Conservation (phyloP, 1,140 invertebrate genomes). For the Mylabris phalerata region DNA sequence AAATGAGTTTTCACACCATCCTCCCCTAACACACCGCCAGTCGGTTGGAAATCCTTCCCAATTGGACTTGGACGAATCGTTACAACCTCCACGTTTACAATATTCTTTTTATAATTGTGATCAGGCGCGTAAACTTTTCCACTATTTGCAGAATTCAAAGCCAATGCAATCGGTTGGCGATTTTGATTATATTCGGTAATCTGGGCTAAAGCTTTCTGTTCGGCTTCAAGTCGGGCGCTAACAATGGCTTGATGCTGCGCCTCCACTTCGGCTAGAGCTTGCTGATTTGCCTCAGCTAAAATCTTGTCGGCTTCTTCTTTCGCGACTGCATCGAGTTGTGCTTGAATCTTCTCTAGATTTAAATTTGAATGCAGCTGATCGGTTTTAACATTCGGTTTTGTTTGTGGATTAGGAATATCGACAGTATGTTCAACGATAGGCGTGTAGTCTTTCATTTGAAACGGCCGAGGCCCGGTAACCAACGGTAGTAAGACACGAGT, state of each 20-base stretch:
- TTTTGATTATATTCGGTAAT: conserved; percentile 20
- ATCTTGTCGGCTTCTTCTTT: conserved; percentile 22
- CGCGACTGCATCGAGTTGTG: conserved; percentile 26
- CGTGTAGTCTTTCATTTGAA: not conserved
- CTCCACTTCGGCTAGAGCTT: conserved; percentile 26
- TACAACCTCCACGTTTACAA: no score
- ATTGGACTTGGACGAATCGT: no score
- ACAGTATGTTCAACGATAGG: conserved; percentile 12
- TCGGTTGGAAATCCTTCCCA: no score
- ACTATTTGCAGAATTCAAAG: no score
- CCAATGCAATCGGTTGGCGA: no score
- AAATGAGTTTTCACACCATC: no score
- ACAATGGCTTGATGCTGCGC: conserved; percentile 29
- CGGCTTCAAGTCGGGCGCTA: conserved; percentile 21
- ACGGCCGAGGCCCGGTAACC: conserved; percentile 7
- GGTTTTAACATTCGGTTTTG: conserved; percentile 11
- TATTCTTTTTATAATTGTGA: not conserved
- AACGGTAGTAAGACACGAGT: conserved; percentile 1
- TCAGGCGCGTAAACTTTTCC: conserved; percentile 10
- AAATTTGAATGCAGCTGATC: not conserved
- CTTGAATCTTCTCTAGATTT: conserved; percentile 5
- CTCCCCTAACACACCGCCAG: no score
- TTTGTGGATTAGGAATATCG: conserved; percentile 14
- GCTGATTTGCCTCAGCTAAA: conserved; percentile 27
- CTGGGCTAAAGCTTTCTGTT: conserved; percentile 25